Conservation (phyloP, 2,797 vertebrate genomes). For the Lophotriccus pileatus region DNA sequence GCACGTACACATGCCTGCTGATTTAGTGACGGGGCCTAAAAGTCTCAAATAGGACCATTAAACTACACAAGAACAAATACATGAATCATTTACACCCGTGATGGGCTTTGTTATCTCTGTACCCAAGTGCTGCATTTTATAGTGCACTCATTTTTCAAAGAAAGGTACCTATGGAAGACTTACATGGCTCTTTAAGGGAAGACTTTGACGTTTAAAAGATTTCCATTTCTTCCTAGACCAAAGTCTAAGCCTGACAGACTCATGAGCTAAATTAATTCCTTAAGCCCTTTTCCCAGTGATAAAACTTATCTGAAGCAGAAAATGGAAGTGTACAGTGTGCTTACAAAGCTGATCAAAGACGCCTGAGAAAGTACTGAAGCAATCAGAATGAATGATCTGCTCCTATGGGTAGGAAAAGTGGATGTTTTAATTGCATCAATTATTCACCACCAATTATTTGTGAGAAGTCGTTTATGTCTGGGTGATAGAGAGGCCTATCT, state of each 20-base stretch:
- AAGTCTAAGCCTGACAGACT: not conserved
- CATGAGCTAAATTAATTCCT: constrained; percentile 1
- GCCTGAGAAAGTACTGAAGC: not conserved
- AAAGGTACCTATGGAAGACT: not conserved
- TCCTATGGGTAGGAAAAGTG: not conserved
- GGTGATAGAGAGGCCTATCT: not conserved
- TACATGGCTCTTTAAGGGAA: not conserved
- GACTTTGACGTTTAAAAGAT: not conserved
- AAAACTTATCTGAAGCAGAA: constrained; percentile 33
- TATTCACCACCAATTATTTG: not conserved
- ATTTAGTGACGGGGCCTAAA: not conserved
- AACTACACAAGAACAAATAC: not conserved
- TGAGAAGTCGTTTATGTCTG: not conserved
- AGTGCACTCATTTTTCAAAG: not conserved
- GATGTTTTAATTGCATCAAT: constrained; percentile 25
- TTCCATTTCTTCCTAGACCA: not conserved
- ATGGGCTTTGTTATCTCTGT: not conserved
- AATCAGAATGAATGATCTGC: not conserved
- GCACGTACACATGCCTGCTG: not conserved
- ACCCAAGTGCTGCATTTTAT: not conserved
- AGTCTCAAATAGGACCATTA: not conserved
- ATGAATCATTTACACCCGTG: not conserved
- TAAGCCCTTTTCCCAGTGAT: not conserved
- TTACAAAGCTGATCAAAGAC: constrained; percentile 17
- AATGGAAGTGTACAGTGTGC: not conserved